These are phyloP conservation scores for Micrasema longulum DNA, from an alignment of 1,140 invertebrate species.

Conservation along the genomic window DNA sequence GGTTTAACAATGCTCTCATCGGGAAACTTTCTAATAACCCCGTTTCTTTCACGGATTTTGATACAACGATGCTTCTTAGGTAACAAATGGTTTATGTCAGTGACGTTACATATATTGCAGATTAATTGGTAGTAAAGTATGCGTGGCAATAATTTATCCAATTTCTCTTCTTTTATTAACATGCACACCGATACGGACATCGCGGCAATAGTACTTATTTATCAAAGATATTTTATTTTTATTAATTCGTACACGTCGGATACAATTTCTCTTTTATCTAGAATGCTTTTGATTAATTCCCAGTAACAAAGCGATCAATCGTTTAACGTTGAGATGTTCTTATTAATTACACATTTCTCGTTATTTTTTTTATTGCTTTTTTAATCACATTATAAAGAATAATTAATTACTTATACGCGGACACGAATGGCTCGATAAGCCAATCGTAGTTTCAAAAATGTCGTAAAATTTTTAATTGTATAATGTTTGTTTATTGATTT, in stretches of 20 bases:
- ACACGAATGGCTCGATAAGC: background rate
- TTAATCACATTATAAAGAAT: slow-evolving; percentile 6
- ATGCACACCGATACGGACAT: background rate
- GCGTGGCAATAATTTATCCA: slow-evolving; percentile 8
- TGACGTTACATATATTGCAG: slow-evolving; percentile 18
- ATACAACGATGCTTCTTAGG: slow-evolving; percentile 8
- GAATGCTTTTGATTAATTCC: background rate
- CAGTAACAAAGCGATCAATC: background rate
- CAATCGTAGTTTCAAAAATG: background rate
- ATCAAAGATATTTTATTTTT: slow-evolving; percentile 20
- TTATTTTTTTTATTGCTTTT: slow-evolving; percentile 3
- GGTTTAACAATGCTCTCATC: background rate
- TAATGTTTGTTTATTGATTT: background rate
- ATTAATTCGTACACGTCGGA: slow-evolving; percentile 13
- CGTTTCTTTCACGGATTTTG: slow-evolving; percentile 6
- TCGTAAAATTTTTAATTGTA: slow-evolving; percentile 18
- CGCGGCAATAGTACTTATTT: slow-evolving; percentile 7
- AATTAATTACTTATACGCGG: slow-evolving; percentile 14
- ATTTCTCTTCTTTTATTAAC: slow-evolving; percentile 15
- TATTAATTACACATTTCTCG: background rate
- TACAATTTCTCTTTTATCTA: slow-evolving; percentile 27
- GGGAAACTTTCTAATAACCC: slow-evolving; percentile 23
- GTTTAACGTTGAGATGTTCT: slow-evolving; percentile 3
- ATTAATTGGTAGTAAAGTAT: slow-evolving; percentile 24
- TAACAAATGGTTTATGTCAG: slow-evolving; percentile 10